Evolutionary conservation across 2,113 vertebrate species (phyloP).

Genomic region (Aspiorhynchus laticeps): DNA sequence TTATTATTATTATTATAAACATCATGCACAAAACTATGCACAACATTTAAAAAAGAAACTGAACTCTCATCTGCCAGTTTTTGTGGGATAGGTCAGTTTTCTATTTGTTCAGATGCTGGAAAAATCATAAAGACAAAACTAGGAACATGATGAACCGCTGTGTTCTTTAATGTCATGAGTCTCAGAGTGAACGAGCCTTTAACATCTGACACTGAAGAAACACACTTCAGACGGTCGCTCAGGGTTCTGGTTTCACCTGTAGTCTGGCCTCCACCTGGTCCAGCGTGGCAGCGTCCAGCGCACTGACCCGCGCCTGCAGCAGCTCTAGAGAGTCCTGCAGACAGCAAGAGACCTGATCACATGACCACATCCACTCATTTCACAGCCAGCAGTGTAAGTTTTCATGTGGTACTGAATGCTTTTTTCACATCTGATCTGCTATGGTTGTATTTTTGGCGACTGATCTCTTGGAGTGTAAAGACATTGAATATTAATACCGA

Average conservation of each 20-base stretch:
- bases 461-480: not conserved
- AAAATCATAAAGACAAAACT: not conserved
- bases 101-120: too few relatives aligned
- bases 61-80: too few relatives aligned
- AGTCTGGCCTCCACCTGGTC: conserved; percentile 94
- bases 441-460: not conserved
- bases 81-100: too few relatives aligned
- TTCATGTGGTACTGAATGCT: not conserved
- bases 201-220: not conserved
- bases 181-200: too few relatives aligned
- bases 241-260: conserved; percentile 77
- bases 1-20: too few relatives aligned
- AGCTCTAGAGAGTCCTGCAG: conserved; percentile 88
- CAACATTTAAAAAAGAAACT: not conserved
- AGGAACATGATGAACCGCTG: not conserved
- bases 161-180: not conserved
- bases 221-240: too few relatives aligned
- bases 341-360: conserved; percentile 13
- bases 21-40: not conserved
- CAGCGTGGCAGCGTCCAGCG: conserved; percentile 86
- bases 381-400: not conserved
- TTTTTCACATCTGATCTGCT: not conserved
- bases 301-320: conserved; percentile 88
- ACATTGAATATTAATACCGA: not conserved
- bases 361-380: not conserved